Base-by-base conservation (phyloP, 2,113 vertebrate species). In the Oplegnathus fasciatus region DNA sequence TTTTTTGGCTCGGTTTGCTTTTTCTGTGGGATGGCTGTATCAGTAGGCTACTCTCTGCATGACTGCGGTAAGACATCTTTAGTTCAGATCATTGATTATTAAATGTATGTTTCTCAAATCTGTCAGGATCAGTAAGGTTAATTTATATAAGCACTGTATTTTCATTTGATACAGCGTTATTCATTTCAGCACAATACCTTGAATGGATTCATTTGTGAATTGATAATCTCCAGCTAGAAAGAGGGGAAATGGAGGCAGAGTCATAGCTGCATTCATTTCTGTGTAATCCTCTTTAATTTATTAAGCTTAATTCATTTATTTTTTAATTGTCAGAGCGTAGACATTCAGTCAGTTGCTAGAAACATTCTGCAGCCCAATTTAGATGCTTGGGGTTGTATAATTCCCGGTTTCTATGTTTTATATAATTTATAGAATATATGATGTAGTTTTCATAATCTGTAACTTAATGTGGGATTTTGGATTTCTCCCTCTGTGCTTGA, bases 61-160 rank as follows among this genome's bases (percentile, higher is more conserved):
- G 77, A 55, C 58, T 68, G 42, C 20, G 93, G 93, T 94, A 93
- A 93, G 86, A 76, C 34, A 73, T 9, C 14, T 73, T 82, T 48
- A 42, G 0, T 76, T 55, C 13, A 70, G 44, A 66, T 78, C 40
- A 55, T 24, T 24, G 14, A 52, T 18, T 44, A 28, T 50, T 34
- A 54, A 37, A n/a, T 42, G 37, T 17, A 7, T 65, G 9, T 20
- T 30, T 54, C 15, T 69, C 17, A 50, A n/a, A 67, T 78, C 40
- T 62, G 7, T 74, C 24, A 20, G 17, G 34, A 62, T 37, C 11
- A 73, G 37, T 54, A 10, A 10, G 15, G 30, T 66, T 46, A 3
- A 76, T 76, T 46, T 26, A 18, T 60, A 24, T 6, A 14, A 48
- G 15, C 15, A 30, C 24, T 64, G n/a, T 37, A 13, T 70, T 60